Evolutionary conservation across 2,888 invertebrate species (phyloP), one percentile per base, ranked within the genome.

Genomic region (Diaprepes abbreviatus): DNA sequence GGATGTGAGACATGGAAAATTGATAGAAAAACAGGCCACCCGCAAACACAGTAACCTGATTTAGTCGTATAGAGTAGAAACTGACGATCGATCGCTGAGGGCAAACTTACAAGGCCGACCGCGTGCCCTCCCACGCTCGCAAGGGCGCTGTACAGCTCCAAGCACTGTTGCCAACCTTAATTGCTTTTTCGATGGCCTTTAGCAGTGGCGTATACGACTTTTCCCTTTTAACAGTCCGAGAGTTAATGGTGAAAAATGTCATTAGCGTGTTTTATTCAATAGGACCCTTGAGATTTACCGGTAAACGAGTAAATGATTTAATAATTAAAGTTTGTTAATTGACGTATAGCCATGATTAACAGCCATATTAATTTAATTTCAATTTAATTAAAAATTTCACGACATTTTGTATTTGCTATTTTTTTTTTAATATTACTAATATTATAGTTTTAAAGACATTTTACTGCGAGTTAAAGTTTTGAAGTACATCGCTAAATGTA

Each of bases 11-110:
- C 57, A 66, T 66, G 62, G 71, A 62, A 66, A 59, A 74, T 71
- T 68, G 71, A 69, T 70, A 71, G 74, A 74, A 76, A 82, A 81
- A 80, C 75, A 77, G 83, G 82, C 80, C 82, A 83, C 83, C 84
- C 80, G 83, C 82, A 83, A 83, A 83, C 83, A 83, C 81, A 84
- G 83, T 84, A 83, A 84, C 84, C 84, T 83, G 83, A 82, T 83
- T 84, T 79, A 78, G 77, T 78, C 78, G 16, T 76, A 76, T 78
- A 79, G 79, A 79, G 77, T 66, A 63, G 60, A 60, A 70, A 77
- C 74, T 79, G 78, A 75, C 79, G 81, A 84, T 83, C 83, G 83
- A 83, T 83, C 76, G 79, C 74, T 66, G 79, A 82, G 81, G 81
- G 82, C 79, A 79, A 66, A 66, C 59, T 57, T 82, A 81, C 83